Percentiles rank a stretch among this genome's conserved stretches.
These are phyloP conservation scores for Byasa hedistus DNA, from an alignment of 2,888 invertebrate genomes.

Conservation along the genomic window DNA sequence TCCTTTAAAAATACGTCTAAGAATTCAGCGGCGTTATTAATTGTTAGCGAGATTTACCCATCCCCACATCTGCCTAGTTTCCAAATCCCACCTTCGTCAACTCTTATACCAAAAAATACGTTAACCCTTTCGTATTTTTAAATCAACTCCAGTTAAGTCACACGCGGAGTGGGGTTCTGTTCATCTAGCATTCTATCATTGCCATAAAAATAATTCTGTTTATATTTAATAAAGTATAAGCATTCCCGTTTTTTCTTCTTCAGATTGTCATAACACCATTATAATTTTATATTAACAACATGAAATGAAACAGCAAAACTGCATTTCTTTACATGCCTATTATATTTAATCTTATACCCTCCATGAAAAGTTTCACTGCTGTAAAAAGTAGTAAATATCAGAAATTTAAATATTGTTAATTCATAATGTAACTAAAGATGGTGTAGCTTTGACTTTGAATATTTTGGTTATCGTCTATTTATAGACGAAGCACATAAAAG, in stretches of 20 bases:
- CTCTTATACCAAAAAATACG: slow-evolving; percentile 11
- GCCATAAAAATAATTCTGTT: neutral
- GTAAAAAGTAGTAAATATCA: no score
- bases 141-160: neutral
- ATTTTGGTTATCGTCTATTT: no score
- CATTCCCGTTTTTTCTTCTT: no score
- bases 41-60: slow-evolving; percentile 37
- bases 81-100: slow-evolving; percentile 25
- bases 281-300: neutral
- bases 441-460: no score
- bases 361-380: no score
- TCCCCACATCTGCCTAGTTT: slow-evolving; percentile 60
- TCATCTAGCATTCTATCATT: neutral
- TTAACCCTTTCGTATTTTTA: slow-evolving; percentile 18
- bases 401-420: no score
- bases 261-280: neutral
- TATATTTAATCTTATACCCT: no score
- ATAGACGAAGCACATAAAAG: no score
- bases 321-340: neutral
- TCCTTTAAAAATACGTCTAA: slow-evolving; percentile 33
- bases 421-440: no score
- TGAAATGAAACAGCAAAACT: neutral
- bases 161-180: neutral
- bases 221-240: no score
- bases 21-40: slow-evolving; percentile 48